phyloP scores from a whole-genome alignment of 1,140 invertebrate genomes.

The Hesperophylax magnus region DNA sequence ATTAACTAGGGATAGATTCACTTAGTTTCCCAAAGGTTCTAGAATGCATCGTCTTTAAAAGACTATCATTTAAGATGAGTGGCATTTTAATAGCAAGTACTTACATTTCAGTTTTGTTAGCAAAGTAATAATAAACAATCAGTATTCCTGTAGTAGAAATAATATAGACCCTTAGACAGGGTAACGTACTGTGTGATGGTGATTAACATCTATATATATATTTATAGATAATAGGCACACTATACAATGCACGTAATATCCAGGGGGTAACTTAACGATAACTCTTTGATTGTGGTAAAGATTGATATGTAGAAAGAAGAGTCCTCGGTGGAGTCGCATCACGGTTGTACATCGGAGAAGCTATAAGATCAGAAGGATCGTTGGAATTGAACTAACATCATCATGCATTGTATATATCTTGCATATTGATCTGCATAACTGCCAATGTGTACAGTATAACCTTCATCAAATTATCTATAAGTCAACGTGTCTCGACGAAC shows the following conservation, averaged over 20 bases:
- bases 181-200: too few species aligned
- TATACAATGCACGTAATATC: too few species aligned
- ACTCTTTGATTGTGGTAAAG: too few species aligned
- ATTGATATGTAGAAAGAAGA: not conserved
- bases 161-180: too few species aligned
- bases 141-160: too few species aligned
- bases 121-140: too few species aligned
- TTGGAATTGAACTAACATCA: slow-evolving; percentile 45
- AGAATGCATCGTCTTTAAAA: slow-evolving; percentile 11
- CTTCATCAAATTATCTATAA: slow-evolving; percentile 8
- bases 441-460: slow-evolving; percentile 34
- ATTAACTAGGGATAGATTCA: too few species aligned
- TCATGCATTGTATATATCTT: slow-evolving; percentile 55
- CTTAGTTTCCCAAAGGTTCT: too few species aligned
- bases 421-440: slow-evolving; percentile 43
- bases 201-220: too few species aligned
- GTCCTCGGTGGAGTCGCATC: slow-evolving; percentile 14
- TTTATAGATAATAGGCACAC: too few species aligned
- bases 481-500: slow-evolving; percentile 21
- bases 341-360: slow-evolving; percentile 30
- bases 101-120: not conserved
- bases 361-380: slow-evolving; percentile 38
- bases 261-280: too few species aligned
- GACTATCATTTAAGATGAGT: slow-evolving; percentile 23
- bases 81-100: not conserved